Base-by-base conservation (phyloP, 2,888 invertebrate genomes). In the Luperina nickerlii region DNA sequence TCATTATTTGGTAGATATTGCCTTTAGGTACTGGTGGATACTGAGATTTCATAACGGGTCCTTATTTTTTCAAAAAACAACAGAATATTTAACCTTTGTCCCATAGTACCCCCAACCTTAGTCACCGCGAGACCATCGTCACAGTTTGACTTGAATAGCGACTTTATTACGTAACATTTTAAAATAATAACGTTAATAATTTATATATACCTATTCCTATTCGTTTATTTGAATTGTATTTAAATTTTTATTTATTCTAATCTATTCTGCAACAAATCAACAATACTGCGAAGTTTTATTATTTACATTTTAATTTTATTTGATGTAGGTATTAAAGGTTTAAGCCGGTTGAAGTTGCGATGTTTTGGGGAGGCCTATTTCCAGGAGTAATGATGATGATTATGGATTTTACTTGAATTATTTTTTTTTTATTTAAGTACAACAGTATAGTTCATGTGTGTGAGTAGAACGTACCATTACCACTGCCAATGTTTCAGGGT, bases 401-500 rank as follows among this genome's bases (percentile, higher is more conserved):
- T n/a, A n/a, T 9, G 42, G 9, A 42, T 42, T 42, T 27, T 27
- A 60, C 60, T 62, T 27, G 15, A 62, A 62, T 62, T 62, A 18
- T 62, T 27, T 15, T 32, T 32, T 32, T 32, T 32, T 32, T 1
- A 32, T 32, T 32, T 32, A 32, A 32, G 32, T 32, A 32, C 1
- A 32, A 32, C 32, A 32, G 32, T 32, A 32, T 54, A 54, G 20
- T 70, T 51, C 11, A 38, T 32, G 20, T 32, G 24, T 32, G 20
- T 11, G 45, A 18, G 42, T 57, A 18, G 42, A 75, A 20, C 27
- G 13, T 18, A 45, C 15, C 3, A 45, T 18, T 13, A 82, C 8
- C n/a, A 32, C 8, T 32, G 9, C 63, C n/a, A 57, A 72, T 75
- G 42, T 74, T 85, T 51, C 91, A 98, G 97, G 98, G 98, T 0